These are phyloP conservation scores for Halcyon senegalensis DNA, from an alignment of 2,113 vertebrate species.

Conservation along the genomic window DNA sequence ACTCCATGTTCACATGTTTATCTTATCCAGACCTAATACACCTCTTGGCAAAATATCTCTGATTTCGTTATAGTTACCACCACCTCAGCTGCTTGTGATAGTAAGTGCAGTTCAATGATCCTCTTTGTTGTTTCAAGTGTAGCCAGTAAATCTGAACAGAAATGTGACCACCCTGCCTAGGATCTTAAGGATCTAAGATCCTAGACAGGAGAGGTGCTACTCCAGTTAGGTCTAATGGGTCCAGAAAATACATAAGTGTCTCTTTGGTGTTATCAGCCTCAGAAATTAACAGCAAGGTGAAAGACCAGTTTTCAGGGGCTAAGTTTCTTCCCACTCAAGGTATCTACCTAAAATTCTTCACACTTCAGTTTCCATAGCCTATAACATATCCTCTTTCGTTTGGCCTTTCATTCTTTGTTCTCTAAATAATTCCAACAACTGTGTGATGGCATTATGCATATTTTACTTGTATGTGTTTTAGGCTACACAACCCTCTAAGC, in stretches of 20 bases:
- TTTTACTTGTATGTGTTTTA: background rate
- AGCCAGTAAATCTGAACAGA: background rate
- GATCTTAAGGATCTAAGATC: background rate
- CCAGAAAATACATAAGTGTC: background rate
- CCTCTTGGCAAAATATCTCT: background rate
- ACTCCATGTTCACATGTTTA: background rate
- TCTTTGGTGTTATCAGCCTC: background rate
- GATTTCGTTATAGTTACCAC: background rate
- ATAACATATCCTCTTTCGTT: rapidly evolving
- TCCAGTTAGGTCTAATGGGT: background rate
- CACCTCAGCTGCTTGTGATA: background rate
- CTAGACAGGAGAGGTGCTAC: background rate
- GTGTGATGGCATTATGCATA: background rate
- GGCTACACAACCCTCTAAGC: background rate
- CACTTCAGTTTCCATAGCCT: background rate
- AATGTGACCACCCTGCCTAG: background rate
- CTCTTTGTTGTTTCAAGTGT: background rate
- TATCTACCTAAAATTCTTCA: background rate
- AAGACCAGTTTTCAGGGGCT: background rate
- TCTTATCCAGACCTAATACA: background rate
- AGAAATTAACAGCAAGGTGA: background rate
- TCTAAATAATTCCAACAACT: background rate
- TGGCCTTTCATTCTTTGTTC: background rate
- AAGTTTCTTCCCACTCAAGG: background rate
- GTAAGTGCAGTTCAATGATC: background rate